Evolutionary conservation across 2,797 vertebrate species (phyloP).

Genomic region (Champsocephalus gunnari): DNA sequence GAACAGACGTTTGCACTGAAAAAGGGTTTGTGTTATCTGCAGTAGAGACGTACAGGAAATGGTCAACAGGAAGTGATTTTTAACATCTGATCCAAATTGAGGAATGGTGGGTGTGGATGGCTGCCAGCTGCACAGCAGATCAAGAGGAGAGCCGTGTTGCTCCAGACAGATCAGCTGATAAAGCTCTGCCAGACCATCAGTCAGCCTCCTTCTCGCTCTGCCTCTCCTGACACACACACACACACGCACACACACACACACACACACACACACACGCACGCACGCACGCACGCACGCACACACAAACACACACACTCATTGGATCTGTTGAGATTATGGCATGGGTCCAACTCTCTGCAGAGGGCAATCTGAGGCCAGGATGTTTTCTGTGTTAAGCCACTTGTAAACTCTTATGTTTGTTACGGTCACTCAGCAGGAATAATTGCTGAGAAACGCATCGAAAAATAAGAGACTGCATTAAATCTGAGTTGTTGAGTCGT

Average conservation of each 20-base stretch:
- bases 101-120: constrained; percentile 61
- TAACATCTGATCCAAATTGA: constrained; percentile 72
- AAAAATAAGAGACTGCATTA: constrained; percentile 19
- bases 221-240: constrained; percentile 36
- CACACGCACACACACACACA: constrained; percentile 25
- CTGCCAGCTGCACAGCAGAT: constrained; percentile 65
- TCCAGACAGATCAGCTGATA: constrained; percentile 80
- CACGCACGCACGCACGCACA: constrained; percentile 24
- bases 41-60: constrained; percentile 56
- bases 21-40: neutral
- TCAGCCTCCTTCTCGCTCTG: constrained; percentile 50
- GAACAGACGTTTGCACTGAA: constrained; percentile 5
- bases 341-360: constrained; percentile 53
- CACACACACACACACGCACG: constrained; percentile 14
- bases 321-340: constrained; percentile 64
- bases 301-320: constrained; percentile 26
- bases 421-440: constrained; percentile 35
- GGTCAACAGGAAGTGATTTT: constrained; percentile 70
- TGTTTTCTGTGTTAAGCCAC: constrained; percentile 51
- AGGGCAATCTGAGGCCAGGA: constrained; percentile 59
- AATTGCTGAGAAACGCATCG: constrained; percentile 6
- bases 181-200: constrained; percentile 68
- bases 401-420: constrained; percentile 59
- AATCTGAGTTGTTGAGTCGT: constrained; percentile 2
- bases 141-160: constrained; percentile 68